These are phyloP conservation scores for Ceratosolen fusciceps DNA, from an alignment of 1,140 invertebrate genomes.

Conservation along the genomic window DNA sequence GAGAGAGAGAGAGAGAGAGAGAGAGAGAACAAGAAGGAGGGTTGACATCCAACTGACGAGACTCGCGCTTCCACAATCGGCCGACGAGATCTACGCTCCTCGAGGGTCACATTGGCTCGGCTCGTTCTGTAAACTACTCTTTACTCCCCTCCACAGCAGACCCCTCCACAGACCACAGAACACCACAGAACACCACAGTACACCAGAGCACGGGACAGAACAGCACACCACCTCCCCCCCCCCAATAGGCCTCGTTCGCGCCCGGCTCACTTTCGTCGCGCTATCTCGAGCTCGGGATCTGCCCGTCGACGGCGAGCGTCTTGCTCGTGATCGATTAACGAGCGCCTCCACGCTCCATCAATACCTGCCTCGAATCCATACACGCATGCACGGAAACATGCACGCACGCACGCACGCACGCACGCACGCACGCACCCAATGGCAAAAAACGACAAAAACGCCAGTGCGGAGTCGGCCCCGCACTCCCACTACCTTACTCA, in stretches of 20 bases:
- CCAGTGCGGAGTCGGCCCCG: too few relatives aligned
- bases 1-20: too few relatives aligned
- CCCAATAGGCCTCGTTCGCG: too few relatives aligned
- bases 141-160: too few relatives aligned
- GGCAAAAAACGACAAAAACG: too few relatives aligned
- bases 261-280: not conserved
- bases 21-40: too few relatives aligned
- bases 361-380: not conserved
- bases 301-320: not conserved
- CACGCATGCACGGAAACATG: not conserved
- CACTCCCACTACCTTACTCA: not conserved
- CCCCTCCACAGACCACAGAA: too few relatives aligned
- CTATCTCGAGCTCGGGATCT: slow-evolving; percentile 31
- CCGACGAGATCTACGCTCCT: slow-evolving; percentile 16
- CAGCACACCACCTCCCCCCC: too few relatives aligned
- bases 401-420: not conserved
- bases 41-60: slow-evolving; percentile 69
- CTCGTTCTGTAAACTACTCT: slow-evolving; percentile 25
- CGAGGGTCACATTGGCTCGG: slow-evolving; percentile 46
- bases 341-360: slow-evolving; percentile 1
- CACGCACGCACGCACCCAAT: not conserved
- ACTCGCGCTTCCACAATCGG: slow-evolving; percentile 33
- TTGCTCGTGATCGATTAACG: slow-evolving; percentile 42
- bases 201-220: too few relatives aligned
- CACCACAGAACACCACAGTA: too few relatives aligned